Evolutionary conservation across 2,888 invertebrate genomes (phyloP), one percentile per base, ranked within the genome.

Genomic region (Leptinotarsa haldemani): DNA sequence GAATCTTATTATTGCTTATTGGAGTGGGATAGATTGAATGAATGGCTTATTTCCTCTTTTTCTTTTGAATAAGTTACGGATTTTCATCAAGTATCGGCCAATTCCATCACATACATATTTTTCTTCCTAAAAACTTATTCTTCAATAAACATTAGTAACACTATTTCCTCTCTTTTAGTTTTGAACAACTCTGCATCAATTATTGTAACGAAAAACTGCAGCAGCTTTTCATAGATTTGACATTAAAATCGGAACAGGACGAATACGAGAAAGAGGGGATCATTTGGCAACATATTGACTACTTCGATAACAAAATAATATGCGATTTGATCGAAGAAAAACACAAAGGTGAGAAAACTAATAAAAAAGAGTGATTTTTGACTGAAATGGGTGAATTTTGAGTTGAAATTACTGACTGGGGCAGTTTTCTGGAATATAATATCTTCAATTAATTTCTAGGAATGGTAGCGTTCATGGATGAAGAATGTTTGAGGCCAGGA

Each of bases 161-260:
- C 46, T 50, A 25, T 46, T 48, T 18, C 63, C 47, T 50, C 18
- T 52, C 73, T 84, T 86, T 74, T 84, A 94, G 94, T 84, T 95
- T 95, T 86, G 94, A 95, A 86, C 97, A 97, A 88, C 95, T 97
- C 86, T 97, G 97, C 89, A 97, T 97, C 77, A 97, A 97, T 88
- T 97, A 95, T 89, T 97, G 97, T 87, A 97, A 97, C 86, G 97
- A 97, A 88, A 97, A 97, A 87, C 90, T 97, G 75, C 97, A 97
- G 86, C 97, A 97, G 87, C 88, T 97, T 75, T 97, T 97, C 88
- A 97, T 97, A 84, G 94, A 97, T 86, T 88, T 97, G 83, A 97
- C 97, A 0, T 88, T 97, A 56, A 95, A 95, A 85, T 95, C 95
- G 16, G 97, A 97, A 86, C 97, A 97, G 86, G 96, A 97, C 83